Conservation (phyloP, 2,113 vertebrate species). For the Serinus canaria region DNA sequence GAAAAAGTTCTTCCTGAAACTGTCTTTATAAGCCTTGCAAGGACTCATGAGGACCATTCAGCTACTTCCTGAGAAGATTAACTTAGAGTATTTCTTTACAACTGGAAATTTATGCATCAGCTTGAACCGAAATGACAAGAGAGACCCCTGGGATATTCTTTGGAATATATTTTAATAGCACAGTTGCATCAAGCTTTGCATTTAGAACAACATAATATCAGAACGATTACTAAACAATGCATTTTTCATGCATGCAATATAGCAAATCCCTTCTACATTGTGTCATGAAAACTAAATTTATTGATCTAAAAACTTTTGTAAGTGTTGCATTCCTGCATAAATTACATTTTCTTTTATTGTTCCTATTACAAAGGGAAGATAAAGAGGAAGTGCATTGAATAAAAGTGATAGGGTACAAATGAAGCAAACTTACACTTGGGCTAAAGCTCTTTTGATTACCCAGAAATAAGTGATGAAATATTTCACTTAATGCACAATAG, state of each 20-base stretch:
- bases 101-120: constrained; percentile 38
- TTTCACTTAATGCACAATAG: constrained; percentile 24
- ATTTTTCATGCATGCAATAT: not conserved
- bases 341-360: not conserved
- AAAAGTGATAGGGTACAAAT: not conserved
- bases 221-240: constrained; percentile 16
- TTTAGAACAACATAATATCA: constrained; percentile 20
- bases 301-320: not conserved
- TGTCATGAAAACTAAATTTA: constrained; percentile 5
- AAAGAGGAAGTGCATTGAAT: not conserved
- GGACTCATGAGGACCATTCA: constrained; percentile 8
- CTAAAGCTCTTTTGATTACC: constrained; percentile 15
- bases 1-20: not conserved
- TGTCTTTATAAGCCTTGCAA: constrained; percentile 7
- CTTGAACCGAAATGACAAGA: constrained; percentile 24
- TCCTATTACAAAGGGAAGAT: not conserved
- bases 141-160: not conserved
- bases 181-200: constrained; percentile 6
- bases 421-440: not conserved
- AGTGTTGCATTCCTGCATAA: not conserved
- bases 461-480: not conserved
- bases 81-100: constrained; percentile 14
- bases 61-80: constrained; percentile 9
- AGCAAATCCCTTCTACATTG: constrained; percentile 27
- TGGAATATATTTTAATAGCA: constrained; percentile 38